Conservation (phyloP, 2,113 vertebrate genomes). For the Ammodytes marinus region DNA sequence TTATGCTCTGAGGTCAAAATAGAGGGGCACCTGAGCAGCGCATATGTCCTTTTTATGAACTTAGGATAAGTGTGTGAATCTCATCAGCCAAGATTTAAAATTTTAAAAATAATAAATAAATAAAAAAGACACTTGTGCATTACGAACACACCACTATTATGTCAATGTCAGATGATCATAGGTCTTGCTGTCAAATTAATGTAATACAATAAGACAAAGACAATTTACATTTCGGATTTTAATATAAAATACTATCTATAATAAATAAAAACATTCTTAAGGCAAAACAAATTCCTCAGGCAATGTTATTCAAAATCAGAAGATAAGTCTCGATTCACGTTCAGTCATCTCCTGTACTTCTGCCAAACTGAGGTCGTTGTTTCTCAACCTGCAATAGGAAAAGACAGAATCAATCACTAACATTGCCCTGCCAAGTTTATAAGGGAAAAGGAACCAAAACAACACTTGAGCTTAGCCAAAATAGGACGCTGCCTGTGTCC, state of each 20-base stretch:
- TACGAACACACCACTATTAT: too few species aligned
- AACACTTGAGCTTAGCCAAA: neutral
- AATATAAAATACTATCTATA: neutral
- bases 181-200: neutral
- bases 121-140: too few species aligned
- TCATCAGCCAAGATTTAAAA: too few species aligned
- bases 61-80: too few species aligned
- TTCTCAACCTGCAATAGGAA: constrained; percentile 83
- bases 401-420: neutral
- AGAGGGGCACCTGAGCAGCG: too few species aligned
- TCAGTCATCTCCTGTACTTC: constrained; percentile 78
- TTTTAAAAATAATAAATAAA: too few species aligned
- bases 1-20: too few species aligned
- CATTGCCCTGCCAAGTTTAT: neutral
- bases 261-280: constrained; percentile 46
- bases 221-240: constrained; percentile 1
- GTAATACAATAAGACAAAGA: neutral
- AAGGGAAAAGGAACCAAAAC: neutral
- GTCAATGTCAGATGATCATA: neutral
- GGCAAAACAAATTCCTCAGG: neutral
- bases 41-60: too few species aligned
- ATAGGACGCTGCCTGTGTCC: neutral
- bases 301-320: constrained; percentile 72
- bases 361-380: constrained; percentile 84
- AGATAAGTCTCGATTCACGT: constrained; percentile 82